Conservation (phyloP, 2,797 vertebrate species). For the Novumbra hubbsi region DNA sequence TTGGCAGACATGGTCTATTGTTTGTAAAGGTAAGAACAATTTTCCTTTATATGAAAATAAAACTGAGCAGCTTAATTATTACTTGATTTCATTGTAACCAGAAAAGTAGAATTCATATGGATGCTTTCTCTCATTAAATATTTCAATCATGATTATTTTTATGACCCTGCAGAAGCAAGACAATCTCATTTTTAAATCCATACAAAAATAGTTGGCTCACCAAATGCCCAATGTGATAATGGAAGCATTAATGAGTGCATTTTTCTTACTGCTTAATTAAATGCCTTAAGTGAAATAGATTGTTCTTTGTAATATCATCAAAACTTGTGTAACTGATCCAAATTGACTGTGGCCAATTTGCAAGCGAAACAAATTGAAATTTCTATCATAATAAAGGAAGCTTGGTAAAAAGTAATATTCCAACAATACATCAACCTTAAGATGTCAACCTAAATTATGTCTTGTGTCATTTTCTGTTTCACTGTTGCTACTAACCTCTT, state of each 20-base stretch:
- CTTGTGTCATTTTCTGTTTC: background rate
- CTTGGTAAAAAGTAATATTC: background rate
- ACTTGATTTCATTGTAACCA: constrained; percentile 4
- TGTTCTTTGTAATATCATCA: constrained; percentile 51
- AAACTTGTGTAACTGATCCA: constrained; percentile 37
- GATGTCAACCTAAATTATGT: background rate
- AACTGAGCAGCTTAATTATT: background rate
- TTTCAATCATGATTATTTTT: constrained; percentile 26
- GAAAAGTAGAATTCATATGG: constrained; percentile 6
- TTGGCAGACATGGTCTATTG: constrained; percentile 33
- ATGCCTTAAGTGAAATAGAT: constrained; percentile 45
- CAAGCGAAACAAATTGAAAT: constrained; percentile 26
- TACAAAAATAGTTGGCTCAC: constrained; percentile 19
- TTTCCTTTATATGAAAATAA: constrained; percentile 17
- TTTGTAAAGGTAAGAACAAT: constrained; percentile 30
- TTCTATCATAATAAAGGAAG: constrained; percentile 6
- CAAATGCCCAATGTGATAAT: constrained; percentile 45
- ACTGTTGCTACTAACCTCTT: background rate
- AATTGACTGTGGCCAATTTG: constrained; percentile 29
- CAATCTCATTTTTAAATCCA: constrained; percentile 18
- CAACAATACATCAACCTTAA: background rate
- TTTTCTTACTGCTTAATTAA: constrained; percentile 37
- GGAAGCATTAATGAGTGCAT: constrained; percentile 25
- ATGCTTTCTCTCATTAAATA: constrained; percentile 20
- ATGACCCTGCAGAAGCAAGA: background rate